These are phyloP conservation scores for Dallia pectoralis DNA, from an alignment of 2,797 vertebrate genomes.

Conservation along the genomic window DNA sequence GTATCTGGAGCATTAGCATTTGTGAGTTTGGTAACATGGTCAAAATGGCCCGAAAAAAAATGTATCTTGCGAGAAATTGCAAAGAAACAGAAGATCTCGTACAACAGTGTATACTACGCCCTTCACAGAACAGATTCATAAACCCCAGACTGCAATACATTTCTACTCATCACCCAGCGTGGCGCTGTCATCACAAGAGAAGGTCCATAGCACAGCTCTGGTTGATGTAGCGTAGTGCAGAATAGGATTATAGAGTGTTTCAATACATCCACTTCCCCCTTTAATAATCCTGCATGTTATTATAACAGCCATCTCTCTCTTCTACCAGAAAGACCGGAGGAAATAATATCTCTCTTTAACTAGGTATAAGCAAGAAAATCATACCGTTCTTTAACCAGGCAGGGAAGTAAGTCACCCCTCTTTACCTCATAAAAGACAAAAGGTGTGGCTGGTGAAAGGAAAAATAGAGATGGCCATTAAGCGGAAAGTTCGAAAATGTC, in stretches of 20 bases:
- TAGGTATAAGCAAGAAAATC: conserved; percentile 43
- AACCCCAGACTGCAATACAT: background rate
- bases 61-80: too few species aligned
- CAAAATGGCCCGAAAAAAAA: too few species aligned
- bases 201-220: conserved; percentile 27
- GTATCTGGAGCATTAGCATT: too few species aligned
- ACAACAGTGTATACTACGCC: too few species aligned
- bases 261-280: conserved; percentile 46
- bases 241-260: conserved; percentile 55
- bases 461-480: conserved; percentile 30
- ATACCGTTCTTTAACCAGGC: conserved; percentile 54
- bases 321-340: conserved; percentile 39
- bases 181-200: conserved; percentile 18
- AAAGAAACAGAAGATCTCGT: too few species aligned
- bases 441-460: conserved; percentile 40
- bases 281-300: conserved; percentile 68
- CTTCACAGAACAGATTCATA: too few species aligned
- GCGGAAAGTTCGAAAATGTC: background rate
- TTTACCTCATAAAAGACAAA: conserved; percentile 45
- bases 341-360: conserved; percentile 30
- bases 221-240: conserved; percentile 17
- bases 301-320: conserved; percentile 61
- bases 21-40: too few species aligned
- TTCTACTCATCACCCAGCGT: background rate
- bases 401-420: conserved; percentile 48